Base-by-base conservation (phyloP, 35 echinoderm and acorn worm species). In the Chiridota heheva region DNA sequence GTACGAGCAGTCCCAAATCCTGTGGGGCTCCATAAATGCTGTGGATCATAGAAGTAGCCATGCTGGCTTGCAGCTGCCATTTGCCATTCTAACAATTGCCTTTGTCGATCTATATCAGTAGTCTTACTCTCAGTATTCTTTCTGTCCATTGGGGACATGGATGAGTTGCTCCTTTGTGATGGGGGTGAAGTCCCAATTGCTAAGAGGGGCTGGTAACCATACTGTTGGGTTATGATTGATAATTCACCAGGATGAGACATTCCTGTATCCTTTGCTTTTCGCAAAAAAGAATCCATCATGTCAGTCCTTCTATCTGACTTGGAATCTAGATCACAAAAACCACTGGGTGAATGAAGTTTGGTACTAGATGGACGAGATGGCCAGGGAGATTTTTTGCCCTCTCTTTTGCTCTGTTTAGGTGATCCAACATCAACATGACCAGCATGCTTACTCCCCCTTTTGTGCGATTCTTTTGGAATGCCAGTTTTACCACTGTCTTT, bases 1-100 rank as follows among this genome's bases (percentile, higher is more conserved):
- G 75, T 78, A 15, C 75, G 49, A 26, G 53, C 30, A 4, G 75
- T 58, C 42, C 75, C 75, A 62, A 78, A 78, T 4, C 75, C 75
- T 16, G 75, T 31, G 13, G 75, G 38, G 36, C 53, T 40, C 75
- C 75, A 78, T 36, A 78, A 18, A 6, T 33, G 75, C 20, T 56
- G 13, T 4, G 75, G 31, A 33, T 78, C 75, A 42, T 78, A 78
- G 53, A 41, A 78, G 3, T 60, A 60, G 62, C 75, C 51, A 62
- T 78, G 75, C 53, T 78, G 75, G 33, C 75, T 77, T 46, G 73
- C 73, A 37, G 73, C 73, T 60, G 73, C 73, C 47, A 77, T 55
- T 18, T 77, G 73, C 73, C 73, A 77, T 24, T 77, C 73, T 31
- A 77, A 17, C 73, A 77, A 58, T 36, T 77, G 73, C n/a, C 73